These are phyloP conservation scores for Clarias pachynema DNA, from an alignment of 2,797 vertebrate species.

Conservation along the genomic window DNA sequence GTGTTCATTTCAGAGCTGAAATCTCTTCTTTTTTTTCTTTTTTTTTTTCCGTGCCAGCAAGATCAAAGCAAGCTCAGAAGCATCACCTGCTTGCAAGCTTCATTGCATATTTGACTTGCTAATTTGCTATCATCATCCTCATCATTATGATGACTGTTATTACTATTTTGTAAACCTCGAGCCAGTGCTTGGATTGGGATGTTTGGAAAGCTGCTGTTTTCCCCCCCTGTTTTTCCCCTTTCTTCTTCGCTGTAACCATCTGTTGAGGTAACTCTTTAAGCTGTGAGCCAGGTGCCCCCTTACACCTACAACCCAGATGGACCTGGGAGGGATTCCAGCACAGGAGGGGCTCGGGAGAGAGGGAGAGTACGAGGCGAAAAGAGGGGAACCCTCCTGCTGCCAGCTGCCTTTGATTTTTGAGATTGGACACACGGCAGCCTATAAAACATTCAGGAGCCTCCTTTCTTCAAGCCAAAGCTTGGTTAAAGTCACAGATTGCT, in stretches of 20 bases:
- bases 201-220: constrained; percentile 13
- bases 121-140: constrained; percentile 66
- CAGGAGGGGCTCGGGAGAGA: constrained; percentile 41
- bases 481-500: constrained; percentile 12
- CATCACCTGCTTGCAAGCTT: constrained; percentile 77
- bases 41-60: constrained; percentile 77
- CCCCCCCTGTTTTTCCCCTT: not conserved
- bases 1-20: constrained; percentile 25
- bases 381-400: constrained; percentile 42
- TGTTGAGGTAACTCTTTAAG: constrained; percentile 42
- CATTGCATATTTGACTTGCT: constrained; percentile 86
- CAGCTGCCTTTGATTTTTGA: constrained; percentile 62
- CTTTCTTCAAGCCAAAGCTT: constrained; percentile 24
- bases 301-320: constrained; percentile 39
- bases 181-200: constrained; percentile 10
- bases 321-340: constrained; percentile 46
- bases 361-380: not conserved
- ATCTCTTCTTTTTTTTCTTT: constrained; percentile 51
- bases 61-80: constrained; percentile 83
- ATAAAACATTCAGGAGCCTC: constrained; percentile 51
- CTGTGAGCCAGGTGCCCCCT: constrained; percentile 34
- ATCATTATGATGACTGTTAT: constrained; percentile 37
- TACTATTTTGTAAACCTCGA: constrained; percentile 45
- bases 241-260: constrained; percentile 34
- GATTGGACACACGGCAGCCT: constrained; percentile 34